Evolutionary conservation across 2,113 vertebrate genomes (phyloP), one percentile per base, ranked within the genome.

Genomic region (Alexandromys fortis): DNA sequence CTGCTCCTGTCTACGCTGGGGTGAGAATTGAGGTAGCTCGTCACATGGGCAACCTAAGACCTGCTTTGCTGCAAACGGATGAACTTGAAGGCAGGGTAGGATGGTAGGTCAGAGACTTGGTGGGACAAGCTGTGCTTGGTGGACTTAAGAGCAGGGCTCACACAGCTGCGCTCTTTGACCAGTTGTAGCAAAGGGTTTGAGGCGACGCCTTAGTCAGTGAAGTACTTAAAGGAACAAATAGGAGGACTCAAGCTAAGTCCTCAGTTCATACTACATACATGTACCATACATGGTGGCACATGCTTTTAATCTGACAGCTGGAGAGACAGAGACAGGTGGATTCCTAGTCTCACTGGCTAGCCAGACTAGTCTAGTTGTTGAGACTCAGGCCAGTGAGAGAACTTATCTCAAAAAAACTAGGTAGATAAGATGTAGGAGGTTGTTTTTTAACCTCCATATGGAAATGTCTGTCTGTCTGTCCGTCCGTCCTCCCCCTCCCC

Each of bases 51-150:
- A 7, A 9, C 28, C 42, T 67, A 0, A 58, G 55, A 58, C 55
- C 55, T 58, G 55, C 55, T 58, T 58, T 58, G 55, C 55, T 58
- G 55, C 49, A 79, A 65, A 30, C 1, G 3, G 73, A 72, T 19
- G 70, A 65, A 35, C 35, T 33, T 28, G 55, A 75, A 73, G 42
- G n/a, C n/a, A n/a, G 72, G n/a, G 61, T 28, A 16, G 13, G 28
- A 38, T 42, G 17, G 88, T 47, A 17, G 45, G 1, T 9, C 0
- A 10, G n/a, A 8, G 45, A 10, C 42, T 13, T 8, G 24, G 0
- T 0, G n/a, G 75, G 35, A 65, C n/a, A 49, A 22, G 17, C 7
- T 2, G 52, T 0, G 1, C 52, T 35, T 49, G 79, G 58, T 42
- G 45, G 16, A 38, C 76, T 6, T 45, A 47, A 35, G 65, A 33